These are phyloP conservation scores for Capromys pilorides DNA, from an alignment of 2,797 vertebrate species.

Conservation along the genomic window DNA sequence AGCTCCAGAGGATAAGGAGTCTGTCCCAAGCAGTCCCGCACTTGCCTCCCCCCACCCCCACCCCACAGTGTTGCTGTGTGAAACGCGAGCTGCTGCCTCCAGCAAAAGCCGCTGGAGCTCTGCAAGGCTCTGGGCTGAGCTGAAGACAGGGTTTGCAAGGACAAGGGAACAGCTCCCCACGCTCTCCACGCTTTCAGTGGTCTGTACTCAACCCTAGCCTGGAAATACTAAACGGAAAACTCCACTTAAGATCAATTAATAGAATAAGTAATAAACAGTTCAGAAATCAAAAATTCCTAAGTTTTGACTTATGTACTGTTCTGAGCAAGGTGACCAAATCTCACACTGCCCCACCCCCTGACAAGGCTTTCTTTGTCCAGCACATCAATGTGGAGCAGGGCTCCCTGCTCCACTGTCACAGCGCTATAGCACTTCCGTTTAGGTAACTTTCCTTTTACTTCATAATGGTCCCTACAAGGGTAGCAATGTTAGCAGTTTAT, in stretches of 20 bases:
- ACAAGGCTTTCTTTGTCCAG: not conserved
- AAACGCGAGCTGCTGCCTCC: not conserved
- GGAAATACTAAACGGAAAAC: not conserved
- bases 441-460: not conserved
- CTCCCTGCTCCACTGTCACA: not conserved
- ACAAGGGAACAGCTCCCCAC: not conserved
- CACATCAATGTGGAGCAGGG: not conserved
- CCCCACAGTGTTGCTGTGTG: not conserved
- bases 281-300: not conserved
- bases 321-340: not conserved
- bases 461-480: not conserved
- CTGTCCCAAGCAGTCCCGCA: rapidly evolving
- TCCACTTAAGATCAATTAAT: not conserved
- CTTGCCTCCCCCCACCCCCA: not conserved
- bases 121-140: not conserved
- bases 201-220: not conserved
- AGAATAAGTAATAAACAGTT: not conserved
- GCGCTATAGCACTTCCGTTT: too few relatives aligned
- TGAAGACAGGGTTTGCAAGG: rapidly evolving
- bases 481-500: too few relatives aligned
- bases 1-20: not conserved
- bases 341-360: not conserved
- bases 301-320: not conserved
- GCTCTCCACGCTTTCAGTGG: not conserved
- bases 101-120: not conserved